Base-by-base conservation (phyloP, 2,888 invertebrate genomes). In the Cosmopolites sordidus region DNA sequence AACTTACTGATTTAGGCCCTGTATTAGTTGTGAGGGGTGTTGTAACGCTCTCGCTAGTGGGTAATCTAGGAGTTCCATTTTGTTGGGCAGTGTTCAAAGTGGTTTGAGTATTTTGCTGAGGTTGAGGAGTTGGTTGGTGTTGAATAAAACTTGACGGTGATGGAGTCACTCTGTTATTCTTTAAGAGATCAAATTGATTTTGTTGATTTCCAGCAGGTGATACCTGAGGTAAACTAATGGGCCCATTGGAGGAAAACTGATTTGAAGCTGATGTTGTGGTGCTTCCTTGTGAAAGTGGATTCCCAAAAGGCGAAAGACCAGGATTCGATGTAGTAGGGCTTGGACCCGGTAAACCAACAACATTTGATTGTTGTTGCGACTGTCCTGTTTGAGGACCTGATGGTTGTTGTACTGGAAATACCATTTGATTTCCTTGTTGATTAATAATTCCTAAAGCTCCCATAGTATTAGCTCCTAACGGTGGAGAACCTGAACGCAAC, bases 301-400 rank as follows among this genome's bases (percentile, higher is more conserved):
- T 80, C 51, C 80, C 78, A 70, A 87, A 89, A 14, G 89, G 88
- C 33, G 88, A 88, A 66, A 88, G 78, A 57, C 86, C 86, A 2
- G 73, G 71, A 61, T 73, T 72, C 43, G 78, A 78, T 61, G 83
- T 81, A 48, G 85, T 87, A 4, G 89, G 89, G 72, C 87, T 88
- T 3, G 88, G 89, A 4, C 87, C 89, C 0, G 89, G 85, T 33
- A 86, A 82, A 1, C 87, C 86, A 8, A 88, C 88, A 37, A 86
- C 79, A 64, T 81, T 82, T 44, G 78, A 77, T 62, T 81, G 82
- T 77, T 56, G 76, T 60, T 71, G 74, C 37, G 67, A 69, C 48
- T 71, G 71, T 17, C 46, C 47, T 17, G 50, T 30, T 43, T 54
- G 54, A 6, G 41, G 17, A n/a, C 27, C 72, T 49, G 45, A 16